Percentiles rank a stretch among this genome's conserved stretches.
Evolutionary conservation across 2,113 vertebrate species (phyloP).

Genomic region (Morone chrysops): DNA sequence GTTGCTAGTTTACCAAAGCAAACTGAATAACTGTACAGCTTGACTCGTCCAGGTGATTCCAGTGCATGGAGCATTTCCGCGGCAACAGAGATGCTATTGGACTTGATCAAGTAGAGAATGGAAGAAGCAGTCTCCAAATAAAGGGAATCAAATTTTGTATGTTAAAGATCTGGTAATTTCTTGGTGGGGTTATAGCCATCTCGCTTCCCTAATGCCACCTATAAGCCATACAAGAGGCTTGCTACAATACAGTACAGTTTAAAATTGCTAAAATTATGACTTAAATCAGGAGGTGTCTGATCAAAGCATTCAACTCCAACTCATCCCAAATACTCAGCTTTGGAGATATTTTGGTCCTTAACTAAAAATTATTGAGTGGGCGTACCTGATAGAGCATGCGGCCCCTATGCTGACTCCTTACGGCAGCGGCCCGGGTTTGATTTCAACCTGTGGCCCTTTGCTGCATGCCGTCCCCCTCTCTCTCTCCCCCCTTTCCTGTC

Average conservation of each 20-base stretch:
- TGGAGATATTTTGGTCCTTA: neutral
- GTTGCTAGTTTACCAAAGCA: neutral
- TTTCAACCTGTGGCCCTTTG: no score
- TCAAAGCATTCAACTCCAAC: neutral
- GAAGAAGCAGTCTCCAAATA: neutral
- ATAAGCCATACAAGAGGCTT: neutral
- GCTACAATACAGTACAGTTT: neutral
- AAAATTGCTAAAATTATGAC: neutral
- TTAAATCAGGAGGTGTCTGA: neutral
- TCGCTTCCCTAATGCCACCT: neutral
- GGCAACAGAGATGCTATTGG: no score
- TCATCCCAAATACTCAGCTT: neutral
- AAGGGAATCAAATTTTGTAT: neutral
- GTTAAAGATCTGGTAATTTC: neutral
- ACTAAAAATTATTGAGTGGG: neutral
- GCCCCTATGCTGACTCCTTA: no score
- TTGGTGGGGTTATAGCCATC: neutral
- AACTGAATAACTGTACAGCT: neutral
- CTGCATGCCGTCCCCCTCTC: no score
- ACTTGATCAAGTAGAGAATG: neutral
- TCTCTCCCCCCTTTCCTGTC: no score
- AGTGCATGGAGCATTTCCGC: neutral
- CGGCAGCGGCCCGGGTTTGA: no score
- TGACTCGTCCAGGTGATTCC: neutral
- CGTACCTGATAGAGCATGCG: no score